phyloP scores from a whole-genome alignment of 2,797 vertebrate species.

The Tenualosa ilisha region DNA sequence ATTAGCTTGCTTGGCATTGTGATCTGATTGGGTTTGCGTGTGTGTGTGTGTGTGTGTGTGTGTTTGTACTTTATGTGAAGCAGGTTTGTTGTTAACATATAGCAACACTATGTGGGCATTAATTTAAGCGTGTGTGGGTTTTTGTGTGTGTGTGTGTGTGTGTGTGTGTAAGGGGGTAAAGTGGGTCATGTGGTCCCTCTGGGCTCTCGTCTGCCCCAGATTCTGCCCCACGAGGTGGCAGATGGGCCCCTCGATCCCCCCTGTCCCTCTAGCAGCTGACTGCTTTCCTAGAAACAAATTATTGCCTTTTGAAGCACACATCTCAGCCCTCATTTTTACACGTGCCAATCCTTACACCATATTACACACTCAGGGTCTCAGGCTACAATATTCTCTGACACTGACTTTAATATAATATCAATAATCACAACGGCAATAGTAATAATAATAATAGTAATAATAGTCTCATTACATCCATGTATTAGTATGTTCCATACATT shows the following conservation, averaged over 20 bases:
- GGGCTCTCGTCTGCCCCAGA: background rate
- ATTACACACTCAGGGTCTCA: background rate
- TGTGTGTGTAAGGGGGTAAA: background rate
- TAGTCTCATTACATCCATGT: no score
- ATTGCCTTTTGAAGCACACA: constrained; percentile 26
- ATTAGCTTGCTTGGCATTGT: background rate
- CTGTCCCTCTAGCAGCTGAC: constrained; percentile 18
- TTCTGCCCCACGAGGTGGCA: constrained; percentile 13
- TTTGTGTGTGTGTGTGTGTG: background rate
- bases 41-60: background rate
- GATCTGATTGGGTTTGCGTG: background rate
- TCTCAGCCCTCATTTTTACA: constrained; percentile 21
- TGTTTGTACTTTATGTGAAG: background rate
- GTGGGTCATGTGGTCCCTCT: background rate
- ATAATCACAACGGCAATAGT: no score
- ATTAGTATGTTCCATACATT: no score
- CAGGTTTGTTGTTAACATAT: background rate
- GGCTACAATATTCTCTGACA: no score
- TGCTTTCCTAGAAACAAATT: constrained; percentile 35
- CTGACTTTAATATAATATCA: no score
- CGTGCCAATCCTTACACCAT: background rate
- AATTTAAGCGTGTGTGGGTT: background rate
- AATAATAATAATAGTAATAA: no score
- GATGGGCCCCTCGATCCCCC: constrained; percentile 24
- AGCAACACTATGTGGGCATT: background rate